phyloP scores from a whole-genome alignment of 1,140 invertebrate species.

The Medauroidea extradentata region DNA sequence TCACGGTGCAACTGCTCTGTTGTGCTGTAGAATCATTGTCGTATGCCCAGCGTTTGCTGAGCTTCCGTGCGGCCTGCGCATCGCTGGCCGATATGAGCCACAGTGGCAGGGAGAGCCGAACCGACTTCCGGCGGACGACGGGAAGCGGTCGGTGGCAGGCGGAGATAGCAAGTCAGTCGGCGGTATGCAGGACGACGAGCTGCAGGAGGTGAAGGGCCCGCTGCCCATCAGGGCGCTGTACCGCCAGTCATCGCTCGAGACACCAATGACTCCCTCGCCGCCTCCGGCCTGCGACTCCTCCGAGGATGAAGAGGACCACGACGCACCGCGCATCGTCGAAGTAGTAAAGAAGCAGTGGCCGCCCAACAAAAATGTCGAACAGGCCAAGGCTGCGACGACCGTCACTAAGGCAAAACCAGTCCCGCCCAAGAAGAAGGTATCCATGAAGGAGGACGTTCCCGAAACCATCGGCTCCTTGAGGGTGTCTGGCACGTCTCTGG shows the following conservation, averaged over 20 bases:
- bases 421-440: background rate
- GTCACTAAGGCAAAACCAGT: background rate
- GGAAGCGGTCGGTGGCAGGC: too few species aligned
- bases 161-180: too few species aligned
- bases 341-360: background rate
- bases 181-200: conserved; percentile 15
- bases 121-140: too few species aligned
- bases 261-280: background rate
- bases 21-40: too few species aligned
- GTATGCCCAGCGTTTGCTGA: too few species aligned
- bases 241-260: conserved; percentile 24
- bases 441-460: background rate
- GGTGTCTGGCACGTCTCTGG: background rate
- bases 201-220: conserved; percentile 18
- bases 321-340: background rate
- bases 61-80: too few species aligned
- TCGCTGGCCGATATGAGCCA: too few species aligned
- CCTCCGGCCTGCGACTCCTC: conserved; percentile 8
- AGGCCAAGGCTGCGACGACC: background rate
- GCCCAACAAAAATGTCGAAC: too few species aligned
- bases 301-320: conserved; percentile 11
- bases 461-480: background rate
- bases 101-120: too few species aligned
- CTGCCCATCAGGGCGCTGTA: conserved; percentile 11
- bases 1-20: too few species aligned